Percentiles rank a stretch among this genome's conserved stretches.
Evolutionary conservation across 2,113 vertebrate genomes (phyloP).

Genomic region (Calonectris borealis): DNA sequence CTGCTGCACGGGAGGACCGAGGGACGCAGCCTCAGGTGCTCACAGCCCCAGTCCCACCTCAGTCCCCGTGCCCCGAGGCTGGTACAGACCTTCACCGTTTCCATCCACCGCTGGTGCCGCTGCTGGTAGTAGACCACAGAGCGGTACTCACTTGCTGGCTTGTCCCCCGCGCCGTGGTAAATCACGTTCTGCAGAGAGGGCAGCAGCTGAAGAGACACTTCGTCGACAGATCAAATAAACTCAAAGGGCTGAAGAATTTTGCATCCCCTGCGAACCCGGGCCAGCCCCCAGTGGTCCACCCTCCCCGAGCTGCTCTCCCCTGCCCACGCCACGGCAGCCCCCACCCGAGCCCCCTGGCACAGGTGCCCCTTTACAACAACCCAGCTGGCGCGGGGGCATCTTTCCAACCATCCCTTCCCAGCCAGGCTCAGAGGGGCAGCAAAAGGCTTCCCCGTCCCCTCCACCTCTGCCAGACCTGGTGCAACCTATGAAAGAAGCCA

Average conservation of each 20-base stretch:
- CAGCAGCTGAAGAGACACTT: fast-evolving
- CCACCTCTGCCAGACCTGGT: not conserved
- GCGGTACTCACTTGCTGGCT: constrained; percentile 2
- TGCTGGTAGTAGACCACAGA: constrained; percentile 68
- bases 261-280: fast-evolving
- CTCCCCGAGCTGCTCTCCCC: fast-evolving
- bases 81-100: constrained; percentile 59
- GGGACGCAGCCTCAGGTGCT: fast-evolving
- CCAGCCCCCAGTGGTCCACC: not conserved
- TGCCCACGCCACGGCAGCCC: no score
- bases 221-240: fast-evolving
- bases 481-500: not conserved
- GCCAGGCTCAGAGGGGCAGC: not conserved
- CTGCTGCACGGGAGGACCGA: fast-evolving
- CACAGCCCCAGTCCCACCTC: not conserved
- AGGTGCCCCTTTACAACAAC: not conserved
- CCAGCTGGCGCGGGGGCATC: fast-evolving
- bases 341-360: fast-evolving
- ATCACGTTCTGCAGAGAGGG: constrained; percentile 46
- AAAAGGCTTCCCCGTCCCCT: not conserved
- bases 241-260: not conserved
- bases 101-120: constrained; percentile 70
- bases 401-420: not conserved
- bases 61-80: fast-evolving
- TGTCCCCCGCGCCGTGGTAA: constrained; percentile 7